Evolutionary conservation across 2,888 invertebrate species (phyloP).

Genomic region (Acleris cristana): DNA sequence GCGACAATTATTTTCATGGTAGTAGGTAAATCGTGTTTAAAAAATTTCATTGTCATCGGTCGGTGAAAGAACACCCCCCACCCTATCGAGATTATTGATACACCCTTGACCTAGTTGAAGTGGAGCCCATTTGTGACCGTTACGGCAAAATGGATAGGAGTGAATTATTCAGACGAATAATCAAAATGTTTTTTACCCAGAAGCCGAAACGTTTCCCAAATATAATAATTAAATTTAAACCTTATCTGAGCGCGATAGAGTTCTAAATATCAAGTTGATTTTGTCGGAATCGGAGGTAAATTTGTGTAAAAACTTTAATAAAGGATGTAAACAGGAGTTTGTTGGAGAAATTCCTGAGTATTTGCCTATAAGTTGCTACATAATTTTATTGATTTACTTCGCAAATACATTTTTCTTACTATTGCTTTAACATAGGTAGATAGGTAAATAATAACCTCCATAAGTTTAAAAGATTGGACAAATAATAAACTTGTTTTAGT

Average conservation of each 20-base stretch:
- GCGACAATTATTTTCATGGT: neutral
- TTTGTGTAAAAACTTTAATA: slow-evolving; percentile 13
- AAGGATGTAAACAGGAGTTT: slow-evolving; percentile 15
- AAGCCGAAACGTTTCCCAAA: slow-evolving; percentile 9
- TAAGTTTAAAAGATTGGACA: too few relatives aligned
- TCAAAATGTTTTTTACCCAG: slow-evolving; percentile 24
- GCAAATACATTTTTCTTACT: too few relatives aligned
- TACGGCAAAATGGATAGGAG: slow-evolving; percentile 32
- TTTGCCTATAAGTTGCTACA: slow-evolving; percentile 2
- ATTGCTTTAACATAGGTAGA: too few relatives aligned
- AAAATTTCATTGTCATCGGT: slow-evolving; percentile 27
- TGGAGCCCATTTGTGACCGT: slow-evolving; percentile 34
- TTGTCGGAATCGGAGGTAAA: slow-evolving; percentile 2
- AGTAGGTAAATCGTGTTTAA: neutral
- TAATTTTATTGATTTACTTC: too few relatives aligned
- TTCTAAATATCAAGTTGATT: neutral
- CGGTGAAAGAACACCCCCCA: slow-evolving; percentile 16
- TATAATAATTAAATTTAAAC: slow-evolving; percentile 4
- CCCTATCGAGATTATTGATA: slow-evolving; percentile 35
- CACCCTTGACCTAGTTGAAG: slow-evolving; percentile 37
- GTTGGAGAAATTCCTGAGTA: slow-evolving; percentile 8
- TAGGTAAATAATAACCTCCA: too few relatives aligned
- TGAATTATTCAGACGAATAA: slow-evolving; percentile 36
- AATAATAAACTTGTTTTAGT: too few relatives aligned
- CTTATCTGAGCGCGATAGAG: slow-evolving; percentile 3